A percentile compares a stretch with the other conserved stretches of the same genome.
These are phyloP conservation scores for Tinamus major DNA, from an alignment of 2,797 vertebrate species.

Conservation along the genomic window DNA sequence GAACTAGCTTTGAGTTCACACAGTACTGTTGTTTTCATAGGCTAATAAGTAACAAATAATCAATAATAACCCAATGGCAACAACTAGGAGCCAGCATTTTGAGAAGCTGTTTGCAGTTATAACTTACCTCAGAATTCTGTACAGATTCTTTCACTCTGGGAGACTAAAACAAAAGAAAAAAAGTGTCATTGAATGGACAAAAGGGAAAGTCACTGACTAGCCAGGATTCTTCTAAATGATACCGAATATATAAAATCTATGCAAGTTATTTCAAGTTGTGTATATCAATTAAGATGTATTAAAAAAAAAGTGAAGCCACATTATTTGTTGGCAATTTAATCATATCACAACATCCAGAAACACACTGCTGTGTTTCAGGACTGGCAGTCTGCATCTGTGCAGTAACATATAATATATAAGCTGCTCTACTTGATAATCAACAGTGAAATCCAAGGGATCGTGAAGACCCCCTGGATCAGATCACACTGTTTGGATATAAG, in stretches of 20 bases:
- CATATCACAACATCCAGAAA: neutral
- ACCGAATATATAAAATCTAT: neutral
- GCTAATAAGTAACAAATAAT: neutral
- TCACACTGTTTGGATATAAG: neutral
- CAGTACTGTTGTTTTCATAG: neutral
- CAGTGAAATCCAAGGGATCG: neutral
- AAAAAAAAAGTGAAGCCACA: neutral
- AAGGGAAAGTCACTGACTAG: neutral
- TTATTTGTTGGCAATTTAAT: neutral
- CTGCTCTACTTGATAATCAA: neutral
- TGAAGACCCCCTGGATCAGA: neutral
- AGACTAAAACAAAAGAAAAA: slow-evolving; percentile 83
- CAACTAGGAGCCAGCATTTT: neutral
- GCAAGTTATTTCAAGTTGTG: neutral
- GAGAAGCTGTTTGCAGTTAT: neutral
- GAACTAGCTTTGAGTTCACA: neutral
- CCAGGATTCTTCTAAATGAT: neutral
- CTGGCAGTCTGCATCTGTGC: neutral
- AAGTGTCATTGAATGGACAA: neutral
- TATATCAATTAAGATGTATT: neutral
- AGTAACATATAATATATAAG: neutral
- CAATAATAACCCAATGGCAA: neutral
- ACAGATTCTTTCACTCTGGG: slow-evolving; percentile 95
- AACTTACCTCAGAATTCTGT: slow-evolving; percentile 91
- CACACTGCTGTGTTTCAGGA: rapidly evolving